A percentile compares a stretch with the other conserved stretches of the same genome.
Conservation (phyloP, 2,113 vertebrate species). For the Zosterops lateralis region DNA sequence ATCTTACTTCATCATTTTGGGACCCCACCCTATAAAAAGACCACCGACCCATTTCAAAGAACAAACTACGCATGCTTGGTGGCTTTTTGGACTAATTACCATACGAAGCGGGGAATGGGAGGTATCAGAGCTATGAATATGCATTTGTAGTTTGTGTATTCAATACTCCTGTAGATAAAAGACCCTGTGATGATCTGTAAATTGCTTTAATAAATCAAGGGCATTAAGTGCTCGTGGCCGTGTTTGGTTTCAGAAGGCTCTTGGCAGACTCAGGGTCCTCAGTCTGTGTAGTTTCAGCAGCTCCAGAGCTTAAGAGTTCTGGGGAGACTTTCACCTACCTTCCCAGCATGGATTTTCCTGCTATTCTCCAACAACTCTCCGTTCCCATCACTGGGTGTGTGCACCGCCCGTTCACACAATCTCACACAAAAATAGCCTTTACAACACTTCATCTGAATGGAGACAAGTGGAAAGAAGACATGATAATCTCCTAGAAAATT, state of each 20-base stretch:
- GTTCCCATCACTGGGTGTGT: neutral
- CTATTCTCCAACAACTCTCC: neutral
- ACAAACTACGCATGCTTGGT: no score
- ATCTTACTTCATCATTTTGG: no score
- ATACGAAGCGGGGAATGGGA: no score
- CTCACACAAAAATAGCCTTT: neutral
- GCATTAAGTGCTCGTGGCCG: neutral
- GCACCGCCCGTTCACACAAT: neutral
- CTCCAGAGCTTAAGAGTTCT: neutral
- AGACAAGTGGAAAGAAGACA: neutral
- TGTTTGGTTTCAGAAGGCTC: neutral
- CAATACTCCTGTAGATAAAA: no score
- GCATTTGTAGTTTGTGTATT: no score
- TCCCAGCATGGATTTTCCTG: neutral
- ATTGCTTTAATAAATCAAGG: no score
- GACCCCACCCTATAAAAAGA: no score
- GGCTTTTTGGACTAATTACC: no score
- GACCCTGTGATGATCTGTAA: no score
- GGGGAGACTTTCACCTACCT: neutral
- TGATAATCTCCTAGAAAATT: fast-evolving
- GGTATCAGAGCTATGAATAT: no score
- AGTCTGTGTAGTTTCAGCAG: fast-evolving
- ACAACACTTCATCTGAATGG: neutral
- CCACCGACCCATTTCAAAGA: no score
- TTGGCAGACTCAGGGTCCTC: neutral